Evolutionary conservation across 2,113 vertebrate species (phyloP).

Genomic region (Dipodomys merriami): DNA sequence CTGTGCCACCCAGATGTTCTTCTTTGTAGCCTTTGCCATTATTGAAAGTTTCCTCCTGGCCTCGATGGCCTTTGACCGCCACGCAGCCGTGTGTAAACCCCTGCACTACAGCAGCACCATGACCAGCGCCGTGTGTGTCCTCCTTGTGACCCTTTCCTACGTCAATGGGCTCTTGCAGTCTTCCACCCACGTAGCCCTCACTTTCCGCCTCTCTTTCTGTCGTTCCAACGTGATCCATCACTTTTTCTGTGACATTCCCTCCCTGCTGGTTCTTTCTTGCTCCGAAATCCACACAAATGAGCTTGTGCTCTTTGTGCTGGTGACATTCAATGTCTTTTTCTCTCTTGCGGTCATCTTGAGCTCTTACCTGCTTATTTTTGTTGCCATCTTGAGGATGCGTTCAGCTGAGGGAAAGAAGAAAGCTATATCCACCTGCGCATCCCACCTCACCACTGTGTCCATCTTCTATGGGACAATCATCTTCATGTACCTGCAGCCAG

Average conservation of each 20-base stretch:
- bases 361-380: slow-evolving; percentile 66
- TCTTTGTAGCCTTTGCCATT: slow-evolving; percentile 67
- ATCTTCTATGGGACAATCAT: slow-evolving; percentile 57
- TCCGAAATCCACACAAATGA: slow-evolving; percentile 62
- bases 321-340: neutral
- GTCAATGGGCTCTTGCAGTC: slow-evolving; percentile 54
- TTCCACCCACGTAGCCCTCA: slow-evolving; percentile 40
- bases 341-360: slow-evolving; percentile 52
- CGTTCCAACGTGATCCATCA: slow-evolving; percentile 63
- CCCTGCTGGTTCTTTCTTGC: slow-evolving; percentile 67
- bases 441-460: slow-evolving; percentile 63
- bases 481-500: slow-evolving; percentile 68
- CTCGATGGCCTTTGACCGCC: slow-evolving; percentile 66
- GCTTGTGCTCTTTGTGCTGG: slow-evolving; percentile 49
- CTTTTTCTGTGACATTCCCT: slow-evolving; percentile 72
- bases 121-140: slow-evolving; percentile 11
- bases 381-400: slow-evolving; percentile 49
- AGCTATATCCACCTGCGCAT: slow-evolving; percentile 65
- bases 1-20: slow-evolving; percentile 73
- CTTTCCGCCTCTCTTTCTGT: slow-evolving; percentile 71
- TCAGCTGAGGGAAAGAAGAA: slow-evolving; percentile 56
- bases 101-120: slow-evolving; percentile 54
- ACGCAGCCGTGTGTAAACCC: slow-evolving; percentile 35
- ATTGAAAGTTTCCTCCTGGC: slow-evolving; percentile 63
- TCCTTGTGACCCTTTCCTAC: slow-evolving; percentile 11